Base-by-base conservation (phyloP, 1,140 invertebrate genomes). In the Anoplolepis gracilipes region DNA sequence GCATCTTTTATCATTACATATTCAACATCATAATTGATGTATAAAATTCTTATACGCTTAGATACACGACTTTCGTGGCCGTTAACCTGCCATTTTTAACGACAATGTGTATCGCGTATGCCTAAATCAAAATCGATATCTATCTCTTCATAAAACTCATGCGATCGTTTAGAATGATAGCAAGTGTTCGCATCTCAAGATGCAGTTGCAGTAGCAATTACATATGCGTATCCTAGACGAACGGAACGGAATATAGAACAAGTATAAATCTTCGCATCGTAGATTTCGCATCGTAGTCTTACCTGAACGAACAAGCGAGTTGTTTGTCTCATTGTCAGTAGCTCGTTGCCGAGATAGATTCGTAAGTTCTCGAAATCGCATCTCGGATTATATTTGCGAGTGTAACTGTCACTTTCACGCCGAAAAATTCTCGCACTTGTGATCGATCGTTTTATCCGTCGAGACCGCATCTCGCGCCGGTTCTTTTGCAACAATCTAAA, bases 181-280 rank as follows among this genome's bases (percentile, higher is more conserved):
- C 49, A 70, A 61, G 22, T 72, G 46, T 85, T 82, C 39, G 46
- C 13, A 82, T 69, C 77, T 39, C 67, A n/a, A 77, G 39, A 22
- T 77, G 55, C 55, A 76, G 33, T 49, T n/a, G 36, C 55, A 59
- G 33, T 84, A 86, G 82, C 49, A 22, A 77, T 86, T 36, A n/a
- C n/a, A n/a, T n/a, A 55, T 36, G 46, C 30, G 49, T 59, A 33
- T 22, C 55, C 8, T 16, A 25, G 46, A 49, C 5, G 46, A 36
- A 6, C n/a, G 28, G 2, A 59, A 19, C 13, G 42, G 33, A 57
- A 55, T 3, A 13, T 7, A 36, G 13, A 22, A 33, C 7, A n/a
- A 49, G 6, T n/a, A 22, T 25, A 7, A 8, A 55, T 39, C 28
- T 5, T 19, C n/a, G n/a, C n/a, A n/a, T n/a, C n/a, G n/a, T 42